These are phyloP conservation scores for Melanocharis versteri DNA, from an alignment of 2,113 vertebrate genomes.

Conservation along the genomic window DNA sequence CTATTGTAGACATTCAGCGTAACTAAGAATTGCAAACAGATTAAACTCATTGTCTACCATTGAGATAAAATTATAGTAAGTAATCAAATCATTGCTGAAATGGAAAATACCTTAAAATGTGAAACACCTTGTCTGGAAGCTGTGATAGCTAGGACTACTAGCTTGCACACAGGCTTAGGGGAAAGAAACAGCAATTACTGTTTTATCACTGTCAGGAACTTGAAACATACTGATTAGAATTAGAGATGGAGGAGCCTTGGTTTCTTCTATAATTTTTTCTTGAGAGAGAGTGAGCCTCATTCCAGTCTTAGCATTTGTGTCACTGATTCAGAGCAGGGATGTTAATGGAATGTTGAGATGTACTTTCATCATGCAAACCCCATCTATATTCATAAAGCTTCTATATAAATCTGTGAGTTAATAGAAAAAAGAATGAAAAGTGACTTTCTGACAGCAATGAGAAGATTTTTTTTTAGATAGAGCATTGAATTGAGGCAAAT, in stretches of 20 bases:
- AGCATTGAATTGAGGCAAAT: background rate
- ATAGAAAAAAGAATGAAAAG: background rate
- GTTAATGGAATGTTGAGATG: background rate
- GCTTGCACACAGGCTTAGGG: background rate
- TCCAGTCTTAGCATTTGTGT: background rate
- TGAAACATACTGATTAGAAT: background rate
- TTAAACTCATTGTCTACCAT: background rate
- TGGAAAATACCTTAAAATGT: background rate
- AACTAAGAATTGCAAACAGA: background rate
- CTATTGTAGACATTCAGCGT: background rate
- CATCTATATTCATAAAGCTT: background rate
- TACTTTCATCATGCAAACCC: background rate
- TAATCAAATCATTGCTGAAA: background rate
- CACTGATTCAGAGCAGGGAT: background rate
- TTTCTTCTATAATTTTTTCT: background rate
- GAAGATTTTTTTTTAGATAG: background rate
- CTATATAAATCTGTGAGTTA: background rate
- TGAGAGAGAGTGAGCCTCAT: background rate
- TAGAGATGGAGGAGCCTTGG: background rate
- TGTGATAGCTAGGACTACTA: background rate
- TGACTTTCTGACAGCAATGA: background rate
- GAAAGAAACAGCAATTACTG: background rate
- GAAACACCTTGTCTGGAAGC: background rate
- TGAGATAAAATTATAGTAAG: background rate
- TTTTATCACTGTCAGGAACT: background rate